phyloP scores from a whole-genome alignment of 2,113 vertebrate species.

The Antechinus flavipes region DNA sequence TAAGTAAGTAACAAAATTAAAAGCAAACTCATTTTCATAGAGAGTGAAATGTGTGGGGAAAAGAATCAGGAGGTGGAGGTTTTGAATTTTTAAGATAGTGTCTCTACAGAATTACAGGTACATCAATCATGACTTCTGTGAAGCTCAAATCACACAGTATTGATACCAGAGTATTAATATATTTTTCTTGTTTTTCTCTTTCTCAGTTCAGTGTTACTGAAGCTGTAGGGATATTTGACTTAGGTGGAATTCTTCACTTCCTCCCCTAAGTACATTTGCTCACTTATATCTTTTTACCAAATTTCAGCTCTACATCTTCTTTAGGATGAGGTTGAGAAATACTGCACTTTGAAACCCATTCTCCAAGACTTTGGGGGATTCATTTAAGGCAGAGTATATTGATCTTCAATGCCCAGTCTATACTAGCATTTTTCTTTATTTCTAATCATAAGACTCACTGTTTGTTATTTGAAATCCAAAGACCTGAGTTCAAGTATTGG shows the following conservation, averaged over 20 bases:
- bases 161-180: neutral
- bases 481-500: neutral
- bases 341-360: neutral
- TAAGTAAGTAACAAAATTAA: neutral
- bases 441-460: neutral
- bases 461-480: neutral
- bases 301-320: neutral
- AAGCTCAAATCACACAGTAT: neutral
- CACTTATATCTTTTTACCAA: neutral
- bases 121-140: neutral
- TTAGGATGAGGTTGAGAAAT: neutral
- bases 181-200: neutral
- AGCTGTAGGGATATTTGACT: neutral
- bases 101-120: neutral
- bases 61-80: neutral
- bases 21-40: neutral
- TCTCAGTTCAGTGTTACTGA: neutral
- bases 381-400: neutral
- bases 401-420: neutral
- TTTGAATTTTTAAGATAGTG: neutral
- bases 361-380: neutral
- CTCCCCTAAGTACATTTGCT: neutral
- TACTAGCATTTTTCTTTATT: neutral
- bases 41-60: neutral
- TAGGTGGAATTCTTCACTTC: neutral